Percentiles rank a stretch among this genome's conserved stretches.
phyloP scores from a whole-genome alignment of 1,140 invertebrate species.

The Tetragonula clypearis region DNA sequence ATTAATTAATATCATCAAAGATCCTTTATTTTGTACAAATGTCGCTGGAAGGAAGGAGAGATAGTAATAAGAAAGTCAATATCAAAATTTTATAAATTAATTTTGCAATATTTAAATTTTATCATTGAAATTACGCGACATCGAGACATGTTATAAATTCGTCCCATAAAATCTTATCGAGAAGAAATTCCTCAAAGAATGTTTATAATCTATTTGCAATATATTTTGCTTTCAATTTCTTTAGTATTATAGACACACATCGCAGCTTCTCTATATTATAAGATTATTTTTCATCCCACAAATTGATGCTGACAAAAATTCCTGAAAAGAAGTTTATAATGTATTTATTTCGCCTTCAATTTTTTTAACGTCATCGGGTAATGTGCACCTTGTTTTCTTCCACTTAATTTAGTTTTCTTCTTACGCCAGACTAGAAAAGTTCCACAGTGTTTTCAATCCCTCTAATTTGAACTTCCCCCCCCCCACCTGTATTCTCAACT shows the following conservation, averaged over 20 bases:
- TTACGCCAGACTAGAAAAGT: not conserved
- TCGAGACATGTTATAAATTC: not conserved
- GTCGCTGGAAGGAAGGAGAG: no score
- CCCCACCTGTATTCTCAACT: not conserved
- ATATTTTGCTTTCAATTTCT: not conserved
- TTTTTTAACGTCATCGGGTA: not conserved
- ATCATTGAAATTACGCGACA: not conserved
- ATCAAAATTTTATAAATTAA: not conserved
- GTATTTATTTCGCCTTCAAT: not conserved
- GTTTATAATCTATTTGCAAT: not conserved
- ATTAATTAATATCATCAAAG: not conserved
- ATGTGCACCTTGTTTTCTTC: not conserved
- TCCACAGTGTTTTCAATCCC: not conserved
- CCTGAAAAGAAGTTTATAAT: not conserved
- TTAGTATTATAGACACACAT: not conserved
- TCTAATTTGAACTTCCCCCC: not conserved
- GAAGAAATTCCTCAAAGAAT: not conserved
- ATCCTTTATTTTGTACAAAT: no score
- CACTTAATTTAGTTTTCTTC: not conserved
- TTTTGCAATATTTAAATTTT: not conserved
- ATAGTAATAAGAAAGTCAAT: not conserved
- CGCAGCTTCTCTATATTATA: not conserved
- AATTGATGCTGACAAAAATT: not conserved
- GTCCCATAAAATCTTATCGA: not conserved
- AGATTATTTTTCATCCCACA: not conserved